Evolutionary conservation across 2,797 vertebrate species (phyloP), one percentile per base, ranked within the genome.

Genomic region (Rhyacichthys aspro): DNA sequence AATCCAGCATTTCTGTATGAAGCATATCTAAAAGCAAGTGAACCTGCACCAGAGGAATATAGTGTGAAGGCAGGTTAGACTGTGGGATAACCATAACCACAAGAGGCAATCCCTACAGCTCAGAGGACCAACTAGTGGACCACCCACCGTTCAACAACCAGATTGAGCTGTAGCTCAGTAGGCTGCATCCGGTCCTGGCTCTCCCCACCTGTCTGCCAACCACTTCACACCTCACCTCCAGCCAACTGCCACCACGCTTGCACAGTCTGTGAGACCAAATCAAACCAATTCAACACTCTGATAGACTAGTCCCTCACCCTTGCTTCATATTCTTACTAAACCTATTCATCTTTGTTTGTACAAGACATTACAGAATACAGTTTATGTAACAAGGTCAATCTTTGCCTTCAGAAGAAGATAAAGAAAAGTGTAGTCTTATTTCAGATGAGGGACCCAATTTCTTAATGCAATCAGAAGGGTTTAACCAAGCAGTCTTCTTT

Each of bases 141-240:
- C 11, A 55, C 55, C 36, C 14, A 44, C 52, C 36, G 56, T 60
- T 52, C 14, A 48, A 56, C 64, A 70, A 72, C 42, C 55, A 62
- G 59, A 75, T 38, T 23, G 39, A 75, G 67, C 43, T 45, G 28
- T 19, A 14, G 18, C 47, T 46, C 66, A 38, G 56, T 56, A 32
- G 56, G 48, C 48, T 59, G 44, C 34, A 74, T 72, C 65, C 54
- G 52, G 32, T 19, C 28, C 55, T 67, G 67, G 42, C 63, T 65
- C 61, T 18, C 58, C 17, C 11, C 47, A 47, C 43, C 45, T 55
- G 53, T 74, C 59, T 58, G 46, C 56, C 37, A 47, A 55, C 38
- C 59, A 66, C 57, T 84, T 86, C 73, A 84, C 79, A 84, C 77
- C 59, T 82, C 58, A 70, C 46, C 37, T 43, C 36, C 39, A 63